A percentile compares a stretch with the other conserved stretches of the same genome.
Conservation (phyloP, 2,797 vertebrate genomes). For the Sebastolobus altivelis region DNA sequence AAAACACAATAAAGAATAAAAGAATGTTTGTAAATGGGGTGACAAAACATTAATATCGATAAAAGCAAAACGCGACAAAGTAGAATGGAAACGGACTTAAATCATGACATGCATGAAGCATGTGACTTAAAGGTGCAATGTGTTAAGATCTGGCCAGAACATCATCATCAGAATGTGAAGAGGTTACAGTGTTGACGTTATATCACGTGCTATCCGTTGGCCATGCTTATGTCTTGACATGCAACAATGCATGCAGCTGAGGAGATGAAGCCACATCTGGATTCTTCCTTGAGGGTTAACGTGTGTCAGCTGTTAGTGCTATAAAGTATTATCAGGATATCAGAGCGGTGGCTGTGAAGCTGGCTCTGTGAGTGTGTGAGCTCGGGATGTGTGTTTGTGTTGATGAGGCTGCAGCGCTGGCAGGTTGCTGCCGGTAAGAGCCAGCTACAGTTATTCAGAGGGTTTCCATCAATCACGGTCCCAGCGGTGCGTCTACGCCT, state of each 20-base stretch:
- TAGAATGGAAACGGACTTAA: neutral
- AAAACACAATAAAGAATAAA: neutral
- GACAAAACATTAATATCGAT: neutral
- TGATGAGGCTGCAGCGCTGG: constrained; percentile 47
- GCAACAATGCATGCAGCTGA: constrained; percentile 12
- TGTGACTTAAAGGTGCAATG: rapidly evolving
- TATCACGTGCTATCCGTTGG: neutral
- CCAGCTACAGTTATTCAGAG: constrained; percentile 50
- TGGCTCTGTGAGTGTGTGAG: neutral
- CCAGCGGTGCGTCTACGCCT: constrained; percentile 48
- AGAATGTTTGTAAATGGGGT: neutral
- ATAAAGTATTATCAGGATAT: constrained; percentile 30
- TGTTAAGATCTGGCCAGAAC: neutral
- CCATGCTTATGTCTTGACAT: constrained; percentile 4
- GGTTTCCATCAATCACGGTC: constrained; percentile 71
- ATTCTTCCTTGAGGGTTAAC: constrained; percentile 6
- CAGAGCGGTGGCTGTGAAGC: constrained; percentile 23
- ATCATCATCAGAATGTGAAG: neutral
- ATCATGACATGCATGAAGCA: neutral
- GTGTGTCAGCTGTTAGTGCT: neutral
- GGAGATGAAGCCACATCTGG: constrained; percentile 8
- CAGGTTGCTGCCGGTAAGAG: constrained; percentile 55
- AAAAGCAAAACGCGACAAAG: neutral
- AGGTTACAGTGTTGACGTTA: neutral
- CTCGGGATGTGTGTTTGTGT: constrained; percentile 50